Conservation (phyloP, 2,797 vertebrate species). For the Urosaurus nigricauda region DNA sequence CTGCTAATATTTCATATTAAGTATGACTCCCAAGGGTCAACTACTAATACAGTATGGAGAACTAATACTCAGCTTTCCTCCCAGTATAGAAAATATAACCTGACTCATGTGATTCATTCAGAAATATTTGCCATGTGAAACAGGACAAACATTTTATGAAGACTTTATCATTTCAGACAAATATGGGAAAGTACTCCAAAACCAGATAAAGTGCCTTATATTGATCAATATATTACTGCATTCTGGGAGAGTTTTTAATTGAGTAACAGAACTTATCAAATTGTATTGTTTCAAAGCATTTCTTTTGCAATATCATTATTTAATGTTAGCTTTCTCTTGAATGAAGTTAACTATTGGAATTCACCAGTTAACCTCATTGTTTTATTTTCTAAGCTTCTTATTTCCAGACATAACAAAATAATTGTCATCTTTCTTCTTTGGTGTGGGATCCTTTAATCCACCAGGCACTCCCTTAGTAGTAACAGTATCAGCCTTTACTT, state of each 20-base stretch:
- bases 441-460: conserved; percentile 68
- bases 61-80: neutral
- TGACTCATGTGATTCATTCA: neutral
- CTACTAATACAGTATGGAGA: neutral
- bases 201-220: neutral
- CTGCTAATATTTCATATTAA: neutral
- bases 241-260: neutral
- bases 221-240: neutral
- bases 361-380: neutral
- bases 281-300: neutral
- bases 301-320: conserved; percentile 42
- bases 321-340: conserved; percentile 7
- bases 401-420: conserved; percentile 92
- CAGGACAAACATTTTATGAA: neutral
- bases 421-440: conserved; percentile 81
- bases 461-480: conserved; percentile 55
- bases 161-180: neutral
- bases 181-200: neutral
- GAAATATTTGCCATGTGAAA: neutral
- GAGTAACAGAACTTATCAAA: neutral
- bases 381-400: conserved; percentile 85
- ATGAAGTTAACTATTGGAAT: conserved; percentile 8
- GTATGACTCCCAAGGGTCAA: neutral
- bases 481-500: conserved; percentile 21
- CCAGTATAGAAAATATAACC: neutral